phyloP scores from a whole-genome alignment of 2,797 vertebrate species.

The Todus mexicanus region DNA sequence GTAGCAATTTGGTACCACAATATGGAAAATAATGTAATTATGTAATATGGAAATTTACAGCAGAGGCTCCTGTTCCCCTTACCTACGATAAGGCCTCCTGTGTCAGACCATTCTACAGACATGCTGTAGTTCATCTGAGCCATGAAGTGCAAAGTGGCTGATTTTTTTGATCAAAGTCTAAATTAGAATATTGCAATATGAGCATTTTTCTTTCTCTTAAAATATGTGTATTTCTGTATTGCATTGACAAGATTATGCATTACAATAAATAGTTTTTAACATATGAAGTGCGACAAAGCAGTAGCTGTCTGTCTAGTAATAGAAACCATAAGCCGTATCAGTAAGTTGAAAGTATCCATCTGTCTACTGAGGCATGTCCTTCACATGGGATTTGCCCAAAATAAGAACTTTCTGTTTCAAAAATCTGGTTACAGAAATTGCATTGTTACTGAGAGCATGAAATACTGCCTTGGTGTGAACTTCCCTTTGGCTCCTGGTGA shows the following conservation, averaged over 20 bases:
- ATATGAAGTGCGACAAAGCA: neutral
- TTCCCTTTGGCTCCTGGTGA: neutral
- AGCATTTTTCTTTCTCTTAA: neutral
- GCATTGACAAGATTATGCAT: neutral
- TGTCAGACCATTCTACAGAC: neutral
- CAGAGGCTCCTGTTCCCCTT: neutral
- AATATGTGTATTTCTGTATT: neutral
- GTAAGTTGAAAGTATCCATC: neutral
- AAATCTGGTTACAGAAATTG: neutral
- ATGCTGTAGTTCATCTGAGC: neutral
- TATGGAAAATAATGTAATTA: neutral
- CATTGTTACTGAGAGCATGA: neutral
- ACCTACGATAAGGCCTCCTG: neutral
- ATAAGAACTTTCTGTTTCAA: conserved; percentile 2
- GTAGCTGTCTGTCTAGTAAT: neutral
- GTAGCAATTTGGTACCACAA: neutral
- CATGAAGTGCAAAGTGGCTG: neutral
- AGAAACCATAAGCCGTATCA: neutral
- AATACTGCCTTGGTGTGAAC: neutral
- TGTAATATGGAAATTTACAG: neutral
- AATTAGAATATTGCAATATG: neutral
- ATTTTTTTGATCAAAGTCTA: neutral
- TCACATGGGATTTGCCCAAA: conserved; percentile 1
- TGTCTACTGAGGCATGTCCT: neutral
- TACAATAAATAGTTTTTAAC: neutral